These are phyloP conservation scores for Stratiomys singularior DNA, from an alignment of 2,888 invertebrate species.

Conservation along the genomic window DNA sequence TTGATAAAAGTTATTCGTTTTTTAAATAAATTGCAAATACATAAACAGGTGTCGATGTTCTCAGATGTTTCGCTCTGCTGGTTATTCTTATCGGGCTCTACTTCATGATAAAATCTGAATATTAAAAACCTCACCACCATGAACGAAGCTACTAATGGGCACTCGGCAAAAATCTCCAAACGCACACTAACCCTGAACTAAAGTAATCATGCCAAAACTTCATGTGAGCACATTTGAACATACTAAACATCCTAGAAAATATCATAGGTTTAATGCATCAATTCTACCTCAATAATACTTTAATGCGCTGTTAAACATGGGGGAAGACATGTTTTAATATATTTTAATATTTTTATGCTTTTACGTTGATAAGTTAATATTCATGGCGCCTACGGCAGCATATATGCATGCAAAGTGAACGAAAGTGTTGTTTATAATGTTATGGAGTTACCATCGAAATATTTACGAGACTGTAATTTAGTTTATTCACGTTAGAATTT, in stretches of 20 bases:
- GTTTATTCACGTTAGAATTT: no score
- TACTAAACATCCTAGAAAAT: neutral
- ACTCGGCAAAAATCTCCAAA: neutral
- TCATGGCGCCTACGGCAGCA: neutral
- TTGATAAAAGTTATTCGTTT: no score
- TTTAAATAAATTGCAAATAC: no score
- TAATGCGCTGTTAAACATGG: neutral
- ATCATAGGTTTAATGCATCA: neutral
- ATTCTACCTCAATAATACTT: neutral
- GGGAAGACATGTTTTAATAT: neutral
- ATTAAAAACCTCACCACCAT: no score
- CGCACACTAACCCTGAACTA: neutral
- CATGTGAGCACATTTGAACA: neutral
- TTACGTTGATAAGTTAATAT: neutral
- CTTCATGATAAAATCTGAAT: no score
- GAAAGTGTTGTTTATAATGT: no score
- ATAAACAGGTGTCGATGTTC: no score
- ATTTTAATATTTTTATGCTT: neutral
- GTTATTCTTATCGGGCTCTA: no score
- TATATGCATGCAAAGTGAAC: neutral
- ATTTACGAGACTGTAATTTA: no score
- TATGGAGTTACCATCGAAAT: no score
- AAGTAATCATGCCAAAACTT: conserved; percentile 3
- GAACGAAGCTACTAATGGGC: no score
- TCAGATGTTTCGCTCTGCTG: no score